A percentile compares a stretch with the other conserved stretches of the same genome.
Evolutionary conservation across 2,797 vertebrate genomes (phyloP).

Genomic region (Acanthis flammea): DNA sequence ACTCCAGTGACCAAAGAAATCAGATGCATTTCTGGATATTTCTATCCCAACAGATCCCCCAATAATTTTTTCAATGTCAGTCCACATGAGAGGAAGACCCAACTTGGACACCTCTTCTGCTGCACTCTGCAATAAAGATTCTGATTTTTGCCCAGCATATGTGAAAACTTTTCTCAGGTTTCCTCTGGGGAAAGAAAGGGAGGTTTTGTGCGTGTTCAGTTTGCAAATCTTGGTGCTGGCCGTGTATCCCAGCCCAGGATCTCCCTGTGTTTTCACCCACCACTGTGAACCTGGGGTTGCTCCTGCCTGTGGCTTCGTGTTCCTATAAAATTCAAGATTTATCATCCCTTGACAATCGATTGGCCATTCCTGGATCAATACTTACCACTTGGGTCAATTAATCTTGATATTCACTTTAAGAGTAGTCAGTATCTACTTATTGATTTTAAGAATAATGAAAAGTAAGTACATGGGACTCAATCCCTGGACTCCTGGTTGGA

Average conservation of each 20-base stretch:
- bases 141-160: neutral
- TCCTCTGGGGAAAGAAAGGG: neutral
- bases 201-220: neutral
- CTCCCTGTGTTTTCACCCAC: fast-evolving
- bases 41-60: neutral
- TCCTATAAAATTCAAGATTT: constrained; percentile 56
- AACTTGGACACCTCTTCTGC: neutral
- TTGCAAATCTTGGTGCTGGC: neutral
- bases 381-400: constrained; percentile 69
- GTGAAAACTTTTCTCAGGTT: neutral
- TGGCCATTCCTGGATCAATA: constrained; percentile 61
- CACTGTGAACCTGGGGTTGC: neutral
- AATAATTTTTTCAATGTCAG: neutral
- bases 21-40: neutral
- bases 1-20: neutral
- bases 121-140: neutral
- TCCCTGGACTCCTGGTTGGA: neutral
- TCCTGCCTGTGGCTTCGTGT: neutral
- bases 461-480: constrained; percentile 40
- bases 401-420: constrained; percentile 68
- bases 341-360: constrained; percentile 53
- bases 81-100: neutral
- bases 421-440: constrained; percentile 68
- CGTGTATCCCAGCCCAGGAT: fast-evolving
- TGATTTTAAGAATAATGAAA: constrained; percentile 72